Conservation (phyloP, 2,888 invertebrate species). For the Trichogramma evanescens region DNA sequence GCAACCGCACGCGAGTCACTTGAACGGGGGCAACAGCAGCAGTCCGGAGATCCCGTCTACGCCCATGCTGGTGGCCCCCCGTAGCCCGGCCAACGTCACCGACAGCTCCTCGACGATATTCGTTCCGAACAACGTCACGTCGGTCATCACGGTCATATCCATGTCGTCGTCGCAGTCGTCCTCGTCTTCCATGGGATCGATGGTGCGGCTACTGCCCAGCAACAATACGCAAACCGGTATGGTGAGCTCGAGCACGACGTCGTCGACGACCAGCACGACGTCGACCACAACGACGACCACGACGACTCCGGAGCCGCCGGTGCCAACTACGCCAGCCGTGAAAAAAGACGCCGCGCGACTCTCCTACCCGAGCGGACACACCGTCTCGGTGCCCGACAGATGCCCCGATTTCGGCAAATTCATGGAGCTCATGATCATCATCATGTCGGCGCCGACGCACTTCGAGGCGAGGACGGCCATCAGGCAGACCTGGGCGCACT, state of each 20-base stretch:
- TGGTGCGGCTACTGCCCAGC: not conserved
- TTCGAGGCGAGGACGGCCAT: conserved; percentile 60
- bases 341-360: conserved; percentile 44
- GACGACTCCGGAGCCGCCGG: conserved; percentile 12
- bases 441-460: conserved; percentile 65
- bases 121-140: conserved; percentile 17
- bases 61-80: not conserved
- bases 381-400: conserved; percentile 33
- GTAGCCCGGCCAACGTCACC: conserved; percentile 6
- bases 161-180: conserved; percentile 23
- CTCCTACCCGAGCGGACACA: conserved; percentile 39
- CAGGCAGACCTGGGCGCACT: conserved; percentile 70
- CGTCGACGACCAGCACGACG: conserved; percentile 9
- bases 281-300: conserved; percentile 16
- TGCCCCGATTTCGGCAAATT: conserved; percentile 43
- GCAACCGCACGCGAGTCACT: not conserved
- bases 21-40: conserved; percentile 1
- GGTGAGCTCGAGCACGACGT: conserved; percentile 1
- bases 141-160: conserved; percentile 19
- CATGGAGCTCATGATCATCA: conserved; percentile 50
- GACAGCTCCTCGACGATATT: conserved; percentile 10
- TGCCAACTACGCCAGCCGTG: conserved; percentile 36
- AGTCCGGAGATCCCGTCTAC: conserved; percentile 15
- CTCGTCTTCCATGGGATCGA: conserved; percentile 9
- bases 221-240: conserved; percentile 7